Conservation (phyloP, 2,888 invertebrate genomes). For the Chaetogeoica ovagalla region DNA sequence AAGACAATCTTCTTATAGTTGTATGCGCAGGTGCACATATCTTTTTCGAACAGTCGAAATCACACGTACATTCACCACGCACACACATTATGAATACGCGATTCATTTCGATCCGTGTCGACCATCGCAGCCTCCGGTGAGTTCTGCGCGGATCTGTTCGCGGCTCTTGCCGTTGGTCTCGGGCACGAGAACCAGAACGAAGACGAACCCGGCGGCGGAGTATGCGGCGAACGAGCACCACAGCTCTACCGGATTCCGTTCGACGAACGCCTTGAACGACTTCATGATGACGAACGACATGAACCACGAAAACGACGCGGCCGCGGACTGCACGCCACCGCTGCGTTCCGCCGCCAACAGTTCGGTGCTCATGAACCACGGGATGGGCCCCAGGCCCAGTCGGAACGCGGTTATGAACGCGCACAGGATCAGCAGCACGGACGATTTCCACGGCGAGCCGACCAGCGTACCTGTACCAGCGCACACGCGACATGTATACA, state of each 20-base stretch:
- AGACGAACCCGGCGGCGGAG: constrained; percentile 54
- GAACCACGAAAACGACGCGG: constrained; percentile 60
- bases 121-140: constrained; percentile 8
- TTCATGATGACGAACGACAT: constrained; percentile 59
- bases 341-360: constrained; percentile 55
- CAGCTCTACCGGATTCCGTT: constrained; percentile 54
- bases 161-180: constrained; percentile 56
- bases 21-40: too few species aligned
- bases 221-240: constrained; percentile 54
- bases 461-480: neutral
- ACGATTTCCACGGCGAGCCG: constrained; percentile 1
- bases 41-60: too few species aligned
- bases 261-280: constrained; percentile 66
- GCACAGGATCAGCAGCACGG: constrained; percentile 57
- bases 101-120: too few species aligned
- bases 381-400: constrained; percentile 61
- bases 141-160: constrained; percentile 54
- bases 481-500: too few species aligned
- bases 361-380: constrained; percentile 62
- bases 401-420: constrained; percentile 59
- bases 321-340: constrained; percentile 56
- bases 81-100: too few species aligned
- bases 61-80: too few species aligned
- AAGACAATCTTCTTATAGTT: too few species aligned
- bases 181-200: constrained; percentile 55